Percentiles rank a stretch among this genome's conserved stretches.
Evolutionary conservation across 1,140 invertebrate species (phyloP).

Genomic region (Micrasema minimum): DNA sequence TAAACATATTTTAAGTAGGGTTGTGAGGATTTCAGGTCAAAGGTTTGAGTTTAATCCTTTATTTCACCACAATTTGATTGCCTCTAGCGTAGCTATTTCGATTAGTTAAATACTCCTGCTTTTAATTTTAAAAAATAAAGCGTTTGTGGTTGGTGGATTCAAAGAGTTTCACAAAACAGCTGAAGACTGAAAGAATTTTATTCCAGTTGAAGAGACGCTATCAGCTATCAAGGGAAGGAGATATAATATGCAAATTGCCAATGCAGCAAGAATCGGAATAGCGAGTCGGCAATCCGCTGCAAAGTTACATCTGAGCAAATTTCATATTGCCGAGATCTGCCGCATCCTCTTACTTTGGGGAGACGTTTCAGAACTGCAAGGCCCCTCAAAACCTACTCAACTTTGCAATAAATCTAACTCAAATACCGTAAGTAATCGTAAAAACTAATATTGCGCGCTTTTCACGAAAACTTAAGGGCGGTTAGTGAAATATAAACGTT

Average conservation of each 20-base stretch:
- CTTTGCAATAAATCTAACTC: background rate
- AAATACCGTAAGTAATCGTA: too few relatives aligned
- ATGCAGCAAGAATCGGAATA: constrained; percentile 20
- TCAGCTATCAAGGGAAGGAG: constrained; percentile 1
- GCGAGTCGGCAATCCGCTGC: background rate
- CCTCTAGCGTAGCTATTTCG: too few relatives aligned
- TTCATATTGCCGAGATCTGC: constrained; percentile 19
- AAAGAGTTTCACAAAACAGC: background rate
- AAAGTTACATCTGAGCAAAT: constrained; percentile 20
- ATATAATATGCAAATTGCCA: constrained; percentile 32
- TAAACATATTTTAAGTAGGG: too few relatives aligned
- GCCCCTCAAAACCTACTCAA: background rate
- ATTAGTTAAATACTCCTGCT: too few relatives aligned
- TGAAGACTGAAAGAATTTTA: constrained; percentile 8
- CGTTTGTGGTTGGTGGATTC: too few relatives aligned
- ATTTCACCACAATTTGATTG: too few relatives aligned
- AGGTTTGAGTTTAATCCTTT: too few relatives aligned
- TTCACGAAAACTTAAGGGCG: too few relatives aligned
- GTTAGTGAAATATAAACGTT: too few relatives aligned
- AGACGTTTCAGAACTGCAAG: background rate
- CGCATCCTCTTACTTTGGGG: background rate
- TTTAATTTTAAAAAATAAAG: too few relatives aligned
- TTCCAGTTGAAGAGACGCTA: constrained; percentile 3
- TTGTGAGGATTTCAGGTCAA: too few relatives aligned
- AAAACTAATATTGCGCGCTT: too few relatives aligned